phyloP scores from a whole-genome alignment of 2,113 vertebrate species.

The Ahaetulla prasina region DNA sequence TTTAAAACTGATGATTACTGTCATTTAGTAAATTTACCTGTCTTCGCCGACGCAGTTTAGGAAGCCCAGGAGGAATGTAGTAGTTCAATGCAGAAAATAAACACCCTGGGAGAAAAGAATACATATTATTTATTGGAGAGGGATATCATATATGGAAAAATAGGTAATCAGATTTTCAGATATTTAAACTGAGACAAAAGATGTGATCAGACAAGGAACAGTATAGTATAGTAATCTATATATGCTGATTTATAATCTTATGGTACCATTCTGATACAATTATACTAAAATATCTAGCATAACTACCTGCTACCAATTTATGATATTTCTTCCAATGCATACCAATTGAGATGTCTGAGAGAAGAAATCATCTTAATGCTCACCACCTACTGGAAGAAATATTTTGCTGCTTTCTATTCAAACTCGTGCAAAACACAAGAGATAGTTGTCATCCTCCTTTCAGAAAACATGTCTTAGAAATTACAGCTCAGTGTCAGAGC shows the following conservation, averaged over 20 bases:
- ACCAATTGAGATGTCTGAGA: not conserved
- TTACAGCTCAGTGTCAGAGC: not conserved
- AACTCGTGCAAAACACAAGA: not conserved
- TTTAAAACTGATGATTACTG: slow-evolving; percentile 51
- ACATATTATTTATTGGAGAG: not conserved
- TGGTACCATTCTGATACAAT: not conserved
- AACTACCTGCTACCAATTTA: not conserved
- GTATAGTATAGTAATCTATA: not conserved
- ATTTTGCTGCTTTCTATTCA: not conserved
- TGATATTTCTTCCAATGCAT: not conserved
- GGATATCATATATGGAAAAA: not conserved
- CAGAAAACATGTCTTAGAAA: not conserved
- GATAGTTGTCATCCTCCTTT: not conserved
- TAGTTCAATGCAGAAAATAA: slow-evolving; percentile 46
- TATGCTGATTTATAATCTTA: not conserved
- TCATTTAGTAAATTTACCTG: slow-evolving; percentile 62
- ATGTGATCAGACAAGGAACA: not conserved
- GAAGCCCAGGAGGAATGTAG: not conserved
- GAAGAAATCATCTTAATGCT: not conserved
- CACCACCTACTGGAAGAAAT: not conserved
- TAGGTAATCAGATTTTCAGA: not conserved
- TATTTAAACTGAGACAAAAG: not conserved
- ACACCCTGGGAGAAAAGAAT: slow-evolving; percentile 57
- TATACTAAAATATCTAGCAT: not conserved
- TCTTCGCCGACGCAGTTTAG: slow-evolving; percentile 69